Conservation (phyloP, 2,888 invertebrate species). For the Cacoxenus indagator region DNA sequence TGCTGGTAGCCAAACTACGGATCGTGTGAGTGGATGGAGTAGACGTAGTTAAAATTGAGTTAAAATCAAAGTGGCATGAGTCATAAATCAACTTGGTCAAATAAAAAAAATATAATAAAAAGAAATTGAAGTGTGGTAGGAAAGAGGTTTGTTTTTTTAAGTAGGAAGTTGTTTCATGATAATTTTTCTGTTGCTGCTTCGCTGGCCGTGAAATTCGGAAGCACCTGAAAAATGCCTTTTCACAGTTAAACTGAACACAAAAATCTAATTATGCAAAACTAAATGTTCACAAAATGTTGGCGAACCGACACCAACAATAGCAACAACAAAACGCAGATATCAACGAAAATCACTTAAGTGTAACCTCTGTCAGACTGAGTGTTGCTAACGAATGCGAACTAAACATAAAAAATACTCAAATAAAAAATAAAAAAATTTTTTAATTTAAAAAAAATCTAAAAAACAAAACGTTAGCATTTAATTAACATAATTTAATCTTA, state of each 20-base stretch:
- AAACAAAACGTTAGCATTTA: background rate
- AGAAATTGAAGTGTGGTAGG: no score
- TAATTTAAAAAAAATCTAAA: no score
- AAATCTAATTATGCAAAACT: no score
- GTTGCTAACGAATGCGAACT: background rate
- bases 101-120: background rate
- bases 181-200: conserved; percentile 8
- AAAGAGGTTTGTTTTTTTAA: no score
- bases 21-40: background rate
- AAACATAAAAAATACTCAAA: background rate
- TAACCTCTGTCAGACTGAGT: background rate
- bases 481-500: conserved; percentile 8
- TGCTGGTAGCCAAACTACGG: background rate
- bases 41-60: background rate
- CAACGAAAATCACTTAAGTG: background rate
- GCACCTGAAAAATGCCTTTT: background rate
- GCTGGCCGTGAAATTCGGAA: conserved; percentile 10
- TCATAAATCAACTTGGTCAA: background rate
- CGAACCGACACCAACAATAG: background rate
- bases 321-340: background rate
- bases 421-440: background rate
- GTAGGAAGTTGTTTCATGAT: background rate
- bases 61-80: background rate
- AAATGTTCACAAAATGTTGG: background rate
- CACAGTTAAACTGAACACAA: background rate